Evolutionary conservation across 1,140 invertebrate species (phyloP).

Genomic region (Drosophila sulfurigaster): DNA sequence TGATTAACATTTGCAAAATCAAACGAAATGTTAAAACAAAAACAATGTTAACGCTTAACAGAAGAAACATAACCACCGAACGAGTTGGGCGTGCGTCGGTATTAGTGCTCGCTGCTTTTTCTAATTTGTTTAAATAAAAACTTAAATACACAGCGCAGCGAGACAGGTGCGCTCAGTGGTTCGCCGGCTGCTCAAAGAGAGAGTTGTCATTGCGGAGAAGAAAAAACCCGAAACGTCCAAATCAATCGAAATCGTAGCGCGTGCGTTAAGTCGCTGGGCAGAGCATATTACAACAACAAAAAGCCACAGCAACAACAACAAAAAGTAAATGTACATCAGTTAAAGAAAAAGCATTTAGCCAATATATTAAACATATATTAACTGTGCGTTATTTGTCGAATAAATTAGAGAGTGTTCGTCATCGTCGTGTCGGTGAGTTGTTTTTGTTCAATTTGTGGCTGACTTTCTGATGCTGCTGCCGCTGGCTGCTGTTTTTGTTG

Average conservation of each 20-base stretch:
- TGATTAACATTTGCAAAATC: conserved; percentile 12
- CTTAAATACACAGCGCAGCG: conserved; percentile 44
- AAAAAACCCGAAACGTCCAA: no score
- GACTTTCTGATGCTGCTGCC: conserved; percentile 9
- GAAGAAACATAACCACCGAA: conserved; percentile 37
- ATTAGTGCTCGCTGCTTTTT: conserved; percentile 32
- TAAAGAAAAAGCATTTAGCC: conserved; percentile 15
- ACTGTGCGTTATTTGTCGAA: conserved; percentile 25
- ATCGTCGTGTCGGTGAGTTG: conserved; percentile 15
- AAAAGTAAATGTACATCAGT: conserved; percentile 48
- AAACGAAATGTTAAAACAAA: conserved; percentile 31
- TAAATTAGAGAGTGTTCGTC: conserved; percentile 29
- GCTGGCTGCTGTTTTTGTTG: neutral
- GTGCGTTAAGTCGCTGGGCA: conserved; percentile 42
- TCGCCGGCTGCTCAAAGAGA: conserved; percentile 54
- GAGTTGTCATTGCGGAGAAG: conserved; percentile 47
- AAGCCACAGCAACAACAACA: conserved; percentile 26
- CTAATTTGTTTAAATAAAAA: conserved; percentile 51
- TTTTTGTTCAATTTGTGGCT: conserved; percentile 24
- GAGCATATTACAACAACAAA: conserved; percentile 39
- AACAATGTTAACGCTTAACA: conserved; percentile 47
- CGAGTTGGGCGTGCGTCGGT: conserved; percentile 35
- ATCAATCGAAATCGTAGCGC: conserved; percentile 28
- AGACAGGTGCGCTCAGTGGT: conserved; percentile 49
- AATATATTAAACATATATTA: conserved; percentile 20